Conservation (phyloP, 2,797 vertebrate genomes). For the Smutsia temminckii region DNA sequence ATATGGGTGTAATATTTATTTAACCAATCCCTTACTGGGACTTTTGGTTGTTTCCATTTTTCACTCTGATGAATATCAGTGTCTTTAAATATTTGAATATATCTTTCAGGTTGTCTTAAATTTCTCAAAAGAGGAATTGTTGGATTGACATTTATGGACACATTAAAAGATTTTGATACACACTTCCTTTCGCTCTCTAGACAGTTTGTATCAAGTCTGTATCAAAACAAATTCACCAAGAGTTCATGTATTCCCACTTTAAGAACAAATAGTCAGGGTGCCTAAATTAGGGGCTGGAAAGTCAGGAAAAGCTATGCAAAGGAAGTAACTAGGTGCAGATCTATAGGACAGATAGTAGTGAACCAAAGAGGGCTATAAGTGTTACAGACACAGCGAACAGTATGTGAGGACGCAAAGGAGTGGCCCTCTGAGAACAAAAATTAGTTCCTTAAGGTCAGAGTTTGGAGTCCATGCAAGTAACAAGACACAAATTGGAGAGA, state of each 20-base stretch:
- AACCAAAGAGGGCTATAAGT: neutral
- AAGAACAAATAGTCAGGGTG: neutral
- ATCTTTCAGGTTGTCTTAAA: neutral
- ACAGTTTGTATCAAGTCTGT: neutral
- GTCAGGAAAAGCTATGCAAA: neutral
- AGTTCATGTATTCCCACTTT: neutral
- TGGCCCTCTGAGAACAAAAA: neutral
- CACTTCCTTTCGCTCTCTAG: slow-evolving; percentile 18
- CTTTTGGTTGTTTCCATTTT: neutral
- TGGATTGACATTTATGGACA: neutral
- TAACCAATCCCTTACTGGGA: neutral
- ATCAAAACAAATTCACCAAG: neutral
- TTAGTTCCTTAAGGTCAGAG: neutral
- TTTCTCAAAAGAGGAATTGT: slow-evolving; percentile 2
- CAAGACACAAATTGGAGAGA: neutral
- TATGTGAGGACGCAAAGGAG: neutral
- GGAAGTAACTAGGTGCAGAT: neutral
- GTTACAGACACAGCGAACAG: neutral
- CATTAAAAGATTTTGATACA: neutral
- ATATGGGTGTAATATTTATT: neutral
- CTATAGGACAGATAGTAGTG: neutral
- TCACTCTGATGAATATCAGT: neutral
- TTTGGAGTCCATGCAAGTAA: neutral
- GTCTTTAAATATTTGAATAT: neutral
- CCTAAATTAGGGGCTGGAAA: neutral